Conservation (phyloP, 2,888 invertebrate genomes). For the Nephrocerus scutellatus region DNA sequence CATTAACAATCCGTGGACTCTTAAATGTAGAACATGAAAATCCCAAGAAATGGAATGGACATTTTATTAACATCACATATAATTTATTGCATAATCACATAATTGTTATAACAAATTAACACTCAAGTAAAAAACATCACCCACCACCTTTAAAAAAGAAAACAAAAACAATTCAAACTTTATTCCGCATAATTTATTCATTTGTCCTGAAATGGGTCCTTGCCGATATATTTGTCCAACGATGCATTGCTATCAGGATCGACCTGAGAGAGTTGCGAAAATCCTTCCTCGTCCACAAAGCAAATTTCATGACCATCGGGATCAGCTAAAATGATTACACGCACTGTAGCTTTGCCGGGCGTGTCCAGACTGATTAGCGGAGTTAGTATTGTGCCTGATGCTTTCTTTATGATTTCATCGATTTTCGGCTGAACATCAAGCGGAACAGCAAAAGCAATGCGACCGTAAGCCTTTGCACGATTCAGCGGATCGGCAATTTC, state of each 20-base stretch:
- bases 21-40: too few relatives aligned
- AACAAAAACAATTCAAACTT: too few relatives aligned
- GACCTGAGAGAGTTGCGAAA: slow-evolving; percentile 75
- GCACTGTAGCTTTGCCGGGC: slow-evolving; percentile 93
- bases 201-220: slow-evolving; percentile 45
- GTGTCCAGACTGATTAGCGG: slow-evolving; percentile 90
- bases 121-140: too few relatives aligned
- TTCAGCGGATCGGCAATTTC: slow-evolving; percentile 53
- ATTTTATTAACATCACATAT: too few relatives aligned
- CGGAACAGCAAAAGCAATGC: slow-evolving; percentile 91
- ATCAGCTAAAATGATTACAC: slow-evolving; percentile 93
- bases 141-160: too few relatives aligned
- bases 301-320: slow-evolving; percentile 98
- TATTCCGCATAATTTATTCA: too few relatives aligned
- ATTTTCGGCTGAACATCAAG: slow-evolving; percentile 67
- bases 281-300: slow-evolving; percentile 95
- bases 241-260: slow-evolving; percentile 77
- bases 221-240: slow-evolving; percentile 65
- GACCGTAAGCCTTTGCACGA: slow-evolving; percentile 85
- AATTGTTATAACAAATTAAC: too few relatives aligned
- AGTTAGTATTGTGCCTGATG: slow-evolving; percentile 71
- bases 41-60: too few relatives aligned
- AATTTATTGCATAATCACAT: too few relatives aligned
- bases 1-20: too few relatives aligned
- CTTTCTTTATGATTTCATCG: slow-evolving; percentile 63